Percentiles rank a stretch among this genome's conserved stretches.
These are phyloP conservation scores for Platycercus adscitus DNA, from an alignment of 2,113 vertebrate species.

Conservation along the genomic window DNA sequence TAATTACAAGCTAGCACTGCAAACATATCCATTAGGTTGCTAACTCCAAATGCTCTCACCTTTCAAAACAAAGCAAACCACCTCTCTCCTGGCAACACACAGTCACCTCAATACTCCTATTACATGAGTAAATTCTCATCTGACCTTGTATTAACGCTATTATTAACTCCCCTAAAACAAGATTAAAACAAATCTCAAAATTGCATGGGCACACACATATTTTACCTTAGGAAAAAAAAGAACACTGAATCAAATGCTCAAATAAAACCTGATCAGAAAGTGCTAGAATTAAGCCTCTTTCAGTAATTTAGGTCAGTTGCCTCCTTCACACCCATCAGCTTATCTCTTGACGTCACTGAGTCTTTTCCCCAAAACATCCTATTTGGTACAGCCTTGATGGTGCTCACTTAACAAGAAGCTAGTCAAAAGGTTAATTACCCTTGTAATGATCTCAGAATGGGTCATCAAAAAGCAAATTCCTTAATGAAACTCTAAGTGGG, in stretches of 20 bases:
- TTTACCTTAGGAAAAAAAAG: conserved; percentile 2
- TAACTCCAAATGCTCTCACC: conserved; percentile 51
- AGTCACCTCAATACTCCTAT: conserved; percentile 52
- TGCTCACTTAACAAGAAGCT: not conserved
- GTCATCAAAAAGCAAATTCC: not conserved
- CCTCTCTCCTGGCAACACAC: conserved; percentile 63
- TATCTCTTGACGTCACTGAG: not conserved
- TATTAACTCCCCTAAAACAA: conserved; percentile 70
- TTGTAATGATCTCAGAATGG: not conserved
- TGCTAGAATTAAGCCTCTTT: not conserved
- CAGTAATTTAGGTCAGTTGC: not conserved
- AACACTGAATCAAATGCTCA: not conserved
- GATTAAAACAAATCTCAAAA: conserved; percentile 73
- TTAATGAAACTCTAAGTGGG: not conserved
- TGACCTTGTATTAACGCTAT: conserved; percentile 63
- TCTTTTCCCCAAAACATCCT: not conserved
- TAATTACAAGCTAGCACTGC: conserved; percentile 63
- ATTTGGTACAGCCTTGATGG: not conserved
- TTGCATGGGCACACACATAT: conserved; percentile 17
- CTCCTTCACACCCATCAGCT: not conserved
- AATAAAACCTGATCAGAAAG: not conserved
- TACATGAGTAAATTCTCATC: conserved; percentile 51
- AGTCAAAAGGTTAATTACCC: not conserved
- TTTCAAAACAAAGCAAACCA: conserved; percentile 63
- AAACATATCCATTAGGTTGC: conserved; percentile 60